phyloP scores from a whole-genome alignment of 2,888 invertebrate species.

The Dromius quadrimaculatus region DNA sequence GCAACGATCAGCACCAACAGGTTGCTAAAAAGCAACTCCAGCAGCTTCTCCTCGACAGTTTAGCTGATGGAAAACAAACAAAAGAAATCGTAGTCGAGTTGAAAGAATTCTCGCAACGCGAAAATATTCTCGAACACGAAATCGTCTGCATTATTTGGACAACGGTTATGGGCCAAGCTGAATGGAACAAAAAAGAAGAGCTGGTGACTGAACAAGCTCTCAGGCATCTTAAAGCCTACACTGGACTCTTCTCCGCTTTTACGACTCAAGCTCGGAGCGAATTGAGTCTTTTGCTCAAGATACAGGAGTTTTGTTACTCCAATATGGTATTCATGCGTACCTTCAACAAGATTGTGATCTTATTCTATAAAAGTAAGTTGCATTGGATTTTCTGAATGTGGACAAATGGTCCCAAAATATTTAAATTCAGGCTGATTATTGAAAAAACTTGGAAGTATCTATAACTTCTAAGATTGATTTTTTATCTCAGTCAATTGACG shows the following conservation, averaged over 20 bases:
- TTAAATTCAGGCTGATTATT: too few species aligned
- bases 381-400: too few species aligned
- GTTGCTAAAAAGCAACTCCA: slow-evolving; percentile 85
- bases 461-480: too few species aligned
- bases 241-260: slow-evolving; percentile 88
- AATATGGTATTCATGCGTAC: slow-evolving; percentile 99
- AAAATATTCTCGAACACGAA: slow-evolving; percentile 91
- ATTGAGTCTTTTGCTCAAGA: slow-evolving; percentile 88
- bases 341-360: slow-evolving; percentile 96
- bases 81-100: slow-evolving; percentile 89
- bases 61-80: slow-evolving; percentile 87
- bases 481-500: too few species aligned
- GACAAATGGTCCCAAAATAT: too few species aligned
- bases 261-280: slow-evolving; percentile 89
- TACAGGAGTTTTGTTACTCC: slow-evolving; percentile 98
- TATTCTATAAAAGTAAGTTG: slow-evolving; percentile 90
- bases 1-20: slow-evolving; percentile 87
- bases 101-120: slow-evolving; percentile 85
- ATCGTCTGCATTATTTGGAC: slow-evolving; percentile 80
- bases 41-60: slow-evolving; percentile 81
- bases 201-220: slow-evolving; percentile 95
- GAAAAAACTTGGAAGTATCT: too few species aligned
- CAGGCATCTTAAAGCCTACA: slow-evolving; percentile 88
- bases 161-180: slow-evolving; percentile 93
- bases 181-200: slow-evolving; percentile 99